These are phyloP conservation scores for Lethocerus indicus DNA, from an alignment of 1,140 invertebrate species.

Conservation along the genomic window DNA sequence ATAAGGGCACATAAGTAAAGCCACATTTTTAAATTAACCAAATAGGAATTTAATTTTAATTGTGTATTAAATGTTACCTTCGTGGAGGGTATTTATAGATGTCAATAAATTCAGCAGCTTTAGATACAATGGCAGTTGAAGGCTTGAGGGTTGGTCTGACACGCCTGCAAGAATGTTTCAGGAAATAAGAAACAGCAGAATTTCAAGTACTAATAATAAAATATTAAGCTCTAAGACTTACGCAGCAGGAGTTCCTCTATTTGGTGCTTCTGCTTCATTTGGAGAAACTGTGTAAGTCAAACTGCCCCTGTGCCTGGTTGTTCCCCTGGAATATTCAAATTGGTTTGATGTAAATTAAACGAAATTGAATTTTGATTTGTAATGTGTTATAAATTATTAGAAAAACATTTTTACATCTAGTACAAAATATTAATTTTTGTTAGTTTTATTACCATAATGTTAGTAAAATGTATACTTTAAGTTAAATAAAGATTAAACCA, in stretches of 20 bases:
- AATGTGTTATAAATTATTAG: too few species aligned
- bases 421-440: too few species aligned
- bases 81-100: slow-evolving; percentile 57
- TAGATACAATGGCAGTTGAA: slow-evolving; percentile 64
- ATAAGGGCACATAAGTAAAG: not conserved
- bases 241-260: slow-evolving; percentile 18
- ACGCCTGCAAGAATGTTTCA: slow-evolving; percentile 20
- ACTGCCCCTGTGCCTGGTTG: slow-evolving; percentile 42
- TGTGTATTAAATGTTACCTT: too few species aligned
- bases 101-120: slow-evolving; percentile 56
- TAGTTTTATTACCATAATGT: too few species aligned
- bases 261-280: slow-evolving; percentile 22
- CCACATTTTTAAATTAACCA: too few species aligned
- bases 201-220: not conserved
- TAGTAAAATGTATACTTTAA: too few species aligned
- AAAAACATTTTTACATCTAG: too few species aligned
- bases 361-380: too few species aligned
- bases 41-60: too few species aligned
- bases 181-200: not conserved
- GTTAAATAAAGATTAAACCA: too few species aligned
- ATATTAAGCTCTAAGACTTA: not conserved
- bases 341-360: too few species aligned
- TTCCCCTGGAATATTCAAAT: slow-evolving; percentile 20
- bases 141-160: slow-evolving; percentile 68
- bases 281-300: slow-evolving; percentile 36